Evolutionary conservation across 2,888 invertebrate species (phyloP), one percentile per base, ranked within the genome.

Genomic region (Pegoplata infirma): DNA sequence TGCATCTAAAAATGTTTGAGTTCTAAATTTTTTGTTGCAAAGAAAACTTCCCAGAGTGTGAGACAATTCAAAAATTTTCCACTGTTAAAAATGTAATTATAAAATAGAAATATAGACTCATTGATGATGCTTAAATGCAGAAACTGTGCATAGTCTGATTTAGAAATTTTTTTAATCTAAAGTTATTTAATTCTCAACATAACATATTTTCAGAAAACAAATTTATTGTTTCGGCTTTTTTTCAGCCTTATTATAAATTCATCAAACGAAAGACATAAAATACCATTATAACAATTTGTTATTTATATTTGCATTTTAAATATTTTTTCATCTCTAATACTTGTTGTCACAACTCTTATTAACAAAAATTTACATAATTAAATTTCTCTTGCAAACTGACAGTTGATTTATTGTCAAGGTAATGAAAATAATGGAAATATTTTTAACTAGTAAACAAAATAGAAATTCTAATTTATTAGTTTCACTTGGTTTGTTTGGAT

Each of bases 291-390:
- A 28, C 40, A 68, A 68, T 58, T 68, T 68, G 58, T 58, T 49
- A 49, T 58, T 68, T 61, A 16, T 53, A 69, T 71, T 61, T 71
- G 44, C 28, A 71, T 46, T 59, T 51, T 10, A 23, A 17, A 44
- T 40, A n/a, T n/a, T n/a, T n/a, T n/a, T 12, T n/a, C 10, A 47
- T 14, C 40, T 40, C 28, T n/a, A 21, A 19, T 46, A 23, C 61
- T 28, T 69, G 61, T 56, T 69, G 76, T 69, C 69, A 69, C 44
- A 76, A 69, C 51, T 46, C 46, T 64, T 64, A 64, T 69, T 76
- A 76, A 76, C 58, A 69, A 46, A 64, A 40, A 76, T 76, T 76
- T 69, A 59, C 58, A 76, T 76, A 76, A 76, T 64, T 76, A 64
- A 12, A 64, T 69, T 76, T 76, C 21, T 3, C 47, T 23, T 28